Conservation (phyloP, 2,797 vertebrate genomes). For the Megalops cyprinoides region DNA sequence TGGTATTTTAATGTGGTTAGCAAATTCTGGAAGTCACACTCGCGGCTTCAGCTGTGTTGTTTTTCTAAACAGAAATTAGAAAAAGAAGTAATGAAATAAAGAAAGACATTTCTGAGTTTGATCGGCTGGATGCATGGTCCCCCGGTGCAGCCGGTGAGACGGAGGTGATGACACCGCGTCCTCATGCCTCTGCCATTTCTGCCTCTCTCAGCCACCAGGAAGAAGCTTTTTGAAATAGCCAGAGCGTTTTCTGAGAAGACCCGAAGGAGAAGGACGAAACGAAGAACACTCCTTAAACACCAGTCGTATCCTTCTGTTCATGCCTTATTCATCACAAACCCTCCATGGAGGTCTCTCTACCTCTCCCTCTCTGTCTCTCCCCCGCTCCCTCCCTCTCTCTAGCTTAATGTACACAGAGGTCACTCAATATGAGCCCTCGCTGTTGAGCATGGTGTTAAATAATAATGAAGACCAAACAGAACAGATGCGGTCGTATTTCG, state of each 20-base stretch:
- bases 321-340: background rate
- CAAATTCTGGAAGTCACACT: too few relatives aligned
- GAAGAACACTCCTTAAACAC: slow-evolving; percentile 86
- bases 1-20: too few relatives aligned
- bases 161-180: too few relatives aligned
- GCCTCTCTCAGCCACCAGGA: slow-evolving; percentile 83
- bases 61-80: too few relatives aligned
- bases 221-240: slow-evolving; percentile 96
- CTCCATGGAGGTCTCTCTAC: background rate
- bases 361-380: too few relatives aligned
- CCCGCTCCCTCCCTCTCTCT: too few relatives aligned
- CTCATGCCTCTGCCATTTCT: background rate
- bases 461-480: background rate
- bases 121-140: too few relatives aligned
- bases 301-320: slow-evolving; percentile 87
- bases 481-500: background rate
- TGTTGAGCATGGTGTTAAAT: background rate
- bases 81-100: too few relatives aligned
- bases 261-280: slow-evolving; percentile 91
- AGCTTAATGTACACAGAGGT: background rate
- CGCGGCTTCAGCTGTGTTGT: too few relatives aligned
- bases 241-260: slow-evolving; percentile 95
- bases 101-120: too few relatives aligned
- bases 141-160: too few relatives aligned
- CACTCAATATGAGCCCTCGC: background rate